Conservation (phyloP, 1,140 invertebrate species). For the Agrypnia vestita region DNA sequence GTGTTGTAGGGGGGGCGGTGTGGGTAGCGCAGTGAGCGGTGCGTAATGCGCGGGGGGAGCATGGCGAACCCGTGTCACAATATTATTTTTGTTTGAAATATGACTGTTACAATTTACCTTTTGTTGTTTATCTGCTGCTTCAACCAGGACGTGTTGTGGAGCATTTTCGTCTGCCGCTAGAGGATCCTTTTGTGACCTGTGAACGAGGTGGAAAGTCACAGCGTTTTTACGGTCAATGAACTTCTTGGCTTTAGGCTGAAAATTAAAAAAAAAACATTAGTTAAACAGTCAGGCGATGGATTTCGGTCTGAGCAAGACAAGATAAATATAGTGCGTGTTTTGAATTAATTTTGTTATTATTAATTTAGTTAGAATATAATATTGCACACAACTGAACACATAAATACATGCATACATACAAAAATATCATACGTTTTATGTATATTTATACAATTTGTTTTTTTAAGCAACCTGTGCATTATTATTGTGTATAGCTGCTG, state of each 20-base stretch:
- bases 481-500: too few relatives aligned
- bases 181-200: constrained; percentile 94
- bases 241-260: constrained; percentile 85
- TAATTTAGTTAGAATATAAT: too few relatives aligned
- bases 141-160: constrained; percentile 88
- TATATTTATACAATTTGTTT: neutral
- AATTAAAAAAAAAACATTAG: constrained; percentile 53
- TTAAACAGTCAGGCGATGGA: too few relatives aligned
- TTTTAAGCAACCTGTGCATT: too few relatives aligned
- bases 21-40: too few relatives aligned
- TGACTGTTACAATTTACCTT: constrained; percentile 58
- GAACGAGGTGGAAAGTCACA: constrained; percentile 92
- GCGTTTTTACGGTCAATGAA: constrained; percentile 95
- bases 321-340: too few relatives aligned
- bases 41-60: neutral
- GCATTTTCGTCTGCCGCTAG: constrained; percentile 89
- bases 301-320: too few relatives aligned
- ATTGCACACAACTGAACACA: too few relatives aligned
- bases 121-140: constrained; percentile 67
- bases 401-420: neutral
- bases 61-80: neutral
- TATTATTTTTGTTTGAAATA: neutral
- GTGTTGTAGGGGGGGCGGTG: too few relatives aligned
- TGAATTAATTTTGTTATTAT: too few relatives aligned
- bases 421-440: too few relatives aligned